Conservation (phyloP, 2,113 vertebrate genomes). For the Ia io region DNA sequence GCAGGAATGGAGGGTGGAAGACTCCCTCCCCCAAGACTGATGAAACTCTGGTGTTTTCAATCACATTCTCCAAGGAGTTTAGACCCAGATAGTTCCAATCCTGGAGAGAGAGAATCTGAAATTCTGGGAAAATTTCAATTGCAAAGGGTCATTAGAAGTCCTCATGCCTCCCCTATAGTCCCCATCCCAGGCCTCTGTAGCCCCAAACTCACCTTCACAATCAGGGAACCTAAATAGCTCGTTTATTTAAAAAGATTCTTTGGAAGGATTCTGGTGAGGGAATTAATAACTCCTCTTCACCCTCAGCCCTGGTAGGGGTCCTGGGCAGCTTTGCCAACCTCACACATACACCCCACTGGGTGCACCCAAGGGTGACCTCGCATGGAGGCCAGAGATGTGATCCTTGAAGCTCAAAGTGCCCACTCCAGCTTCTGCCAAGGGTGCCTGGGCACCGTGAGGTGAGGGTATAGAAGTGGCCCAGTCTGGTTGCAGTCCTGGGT, state of each 20-base stretch:
- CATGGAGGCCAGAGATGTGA: background rate
- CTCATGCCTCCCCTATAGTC: background rate
- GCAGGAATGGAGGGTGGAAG: background rate
- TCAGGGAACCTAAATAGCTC: conserved; percentile 42
- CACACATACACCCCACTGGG: background rate
- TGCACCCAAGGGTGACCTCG: background rate
- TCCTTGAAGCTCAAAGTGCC: background rate
- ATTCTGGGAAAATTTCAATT: background rate
- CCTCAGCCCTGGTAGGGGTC: background rate
- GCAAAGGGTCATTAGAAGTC: background rate
- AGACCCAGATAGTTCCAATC: background rate
- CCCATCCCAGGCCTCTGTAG: background rate
- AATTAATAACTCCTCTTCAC: background rate
- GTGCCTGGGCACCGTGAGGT: background rate
- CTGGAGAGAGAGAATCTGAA: background rate
- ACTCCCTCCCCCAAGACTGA: background rate
- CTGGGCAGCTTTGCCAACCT: background rate
- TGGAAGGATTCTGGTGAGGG: background rate
- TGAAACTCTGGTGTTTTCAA: background rate
- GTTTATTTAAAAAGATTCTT: conserved; percentile 68
- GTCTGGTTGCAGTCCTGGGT: background rate
- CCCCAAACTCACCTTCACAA: background rate
- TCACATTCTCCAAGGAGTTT: background rate
- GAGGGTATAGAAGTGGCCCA: background rate
- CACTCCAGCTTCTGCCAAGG: background rate